These are phyloP conservation scores for Lasioglossum morio DNA, from an alignment of 2,888 invertebrate genomes.

Conservation along the genomic window DNA sequence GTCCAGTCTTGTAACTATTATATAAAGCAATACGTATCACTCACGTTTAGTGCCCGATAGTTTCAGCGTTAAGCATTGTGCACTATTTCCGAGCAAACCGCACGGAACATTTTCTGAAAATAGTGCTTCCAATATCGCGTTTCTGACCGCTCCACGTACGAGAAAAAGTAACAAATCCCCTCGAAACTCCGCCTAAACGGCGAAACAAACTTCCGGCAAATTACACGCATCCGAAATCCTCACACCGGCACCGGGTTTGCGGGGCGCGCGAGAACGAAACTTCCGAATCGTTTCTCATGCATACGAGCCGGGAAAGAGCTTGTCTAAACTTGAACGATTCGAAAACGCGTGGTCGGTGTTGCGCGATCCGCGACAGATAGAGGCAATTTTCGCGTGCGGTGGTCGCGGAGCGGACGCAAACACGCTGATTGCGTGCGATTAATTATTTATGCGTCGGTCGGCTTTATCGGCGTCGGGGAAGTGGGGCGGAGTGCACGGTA, in stretches of 20 bases:
- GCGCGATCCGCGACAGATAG: constrained; percentile 57
- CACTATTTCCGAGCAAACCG: background rate
- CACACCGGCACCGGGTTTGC: background rate
- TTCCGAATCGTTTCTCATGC: constrained; percentile 8
- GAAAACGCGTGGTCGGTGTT: constrained; percentile 37
- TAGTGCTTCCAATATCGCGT: background rate
- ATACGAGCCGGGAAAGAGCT: constrained; percentile 5
- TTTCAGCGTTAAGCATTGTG: background rate
- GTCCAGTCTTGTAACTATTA: background rate
- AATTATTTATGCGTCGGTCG: constrained; percentile 62
- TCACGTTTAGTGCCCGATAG: background rate
- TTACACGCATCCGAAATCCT: constrained; percentile 8
- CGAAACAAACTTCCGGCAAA: constrained; percentile 38
- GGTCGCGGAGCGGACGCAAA: constrained; percentile 49
- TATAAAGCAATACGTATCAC: background rate
- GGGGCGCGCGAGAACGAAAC: background rate
- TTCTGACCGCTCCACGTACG: background rate
- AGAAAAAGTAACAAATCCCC: constrained; percentile 8
- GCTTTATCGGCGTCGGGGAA: constrained; percentile 34
- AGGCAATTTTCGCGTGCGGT: constrained; percentile 54
- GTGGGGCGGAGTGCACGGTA: constrained; percentile 22
- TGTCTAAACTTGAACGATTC: constrained; percentile 32
- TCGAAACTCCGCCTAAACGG: constrained; percentile 10
- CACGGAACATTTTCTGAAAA: background rate
- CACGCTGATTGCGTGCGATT: constrained; percentile 60